Evolutionary conservation across 2,888 invertebrate genomes (phyloP).

Genomic region (Orthonevra nobilis): DNA sequence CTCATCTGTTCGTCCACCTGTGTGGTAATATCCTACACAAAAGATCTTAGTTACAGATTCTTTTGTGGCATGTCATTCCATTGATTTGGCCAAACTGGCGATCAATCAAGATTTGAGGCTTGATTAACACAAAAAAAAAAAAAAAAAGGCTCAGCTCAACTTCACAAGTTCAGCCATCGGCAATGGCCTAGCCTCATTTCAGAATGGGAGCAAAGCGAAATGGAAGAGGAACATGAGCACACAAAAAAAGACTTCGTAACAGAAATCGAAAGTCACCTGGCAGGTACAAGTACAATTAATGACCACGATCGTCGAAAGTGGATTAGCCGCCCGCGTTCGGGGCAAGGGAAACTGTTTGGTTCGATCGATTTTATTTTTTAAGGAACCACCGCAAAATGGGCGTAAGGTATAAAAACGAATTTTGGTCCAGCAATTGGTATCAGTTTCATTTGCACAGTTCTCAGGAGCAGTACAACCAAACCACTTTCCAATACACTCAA

Average conservation of each 20-base stretch:
- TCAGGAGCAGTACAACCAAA: constrained; percentile 35
- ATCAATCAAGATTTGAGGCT: constrained; percentile 50
- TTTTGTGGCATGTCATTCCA: constrained; percentile 36
- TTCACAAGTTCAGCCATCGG: not conserved
- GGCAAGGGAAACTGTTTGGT: constrained; percentile 16
- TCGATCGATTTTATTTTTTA: constrained; percentile 1
- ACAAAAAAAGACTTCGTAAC: constrained; percentile 26
- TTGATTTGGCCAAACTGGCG: constrained; percentile 5
- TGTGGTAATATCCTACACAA: constrained; percentile 44
- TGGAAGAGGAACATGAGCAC: not conserved
- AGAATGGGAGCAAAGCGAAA: constrained; percentile 30
- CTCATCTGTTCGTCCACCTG: constrained; percentile 24
- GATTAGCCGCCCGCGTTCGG: constrained; percentile 33
- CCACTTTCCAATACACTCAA: constrained; percentile 38
- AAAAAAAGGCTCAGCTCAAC: not conserved
- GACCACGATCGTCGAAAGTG: constrained; percentile 57
- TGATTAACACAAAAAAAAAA: no score
- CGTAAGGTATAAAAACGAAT: constrained; percentile 51
- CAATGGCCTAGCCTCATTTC: not conserved
- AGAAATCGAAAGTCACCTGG: constrained; percentile 60
- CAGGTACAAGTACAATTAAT: constrained; percentile 43
- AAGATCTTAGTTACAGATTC: constrained; percentile 41
- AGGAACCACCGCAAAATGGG: constrained; percentile 15
- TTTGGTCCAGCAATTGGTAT: constrained; percentile 24
- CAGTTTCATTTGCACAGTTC: constrained; percentile 53